phyloP scores from a whole-genome alignment of 2,888 invertebrate species.

The Chrysolina haemoptera region DNA sequence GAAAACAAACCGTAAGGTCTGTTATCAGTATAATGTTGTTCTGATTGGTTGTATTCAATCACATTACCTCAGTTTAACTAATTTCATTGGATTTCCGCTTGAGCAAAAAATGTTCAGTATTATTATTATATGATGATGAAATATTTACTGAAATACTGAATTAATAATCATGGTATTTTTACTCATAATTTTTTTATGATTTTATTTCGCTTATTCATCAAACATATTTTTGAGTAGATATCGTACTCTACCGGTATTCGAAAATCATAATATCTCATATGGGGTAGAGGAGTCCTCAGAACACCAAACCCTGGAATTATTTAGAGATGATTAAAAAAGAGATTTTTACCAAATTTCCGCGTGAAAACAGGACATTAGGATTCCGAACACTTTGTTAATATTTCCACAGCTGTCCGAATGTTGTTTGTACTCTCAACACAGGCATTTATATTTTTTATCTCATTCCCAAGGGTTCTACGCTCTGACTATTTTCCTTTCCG shows the following conservation, averaged over 20 bases:
- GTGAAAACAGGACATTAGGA: conserved; percentile 5
- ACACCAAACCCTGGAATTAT: not conserved
- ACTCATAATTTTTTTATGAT: too few species aligned
- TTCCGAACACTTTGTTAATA: conserved; percentile 5
- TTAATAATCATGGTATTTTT: too few species aligned
- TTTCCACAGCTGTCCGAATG: not conserved
- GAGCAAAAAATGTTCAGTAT: too few species aligned
- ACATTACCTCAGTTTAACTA: too few species aligned
- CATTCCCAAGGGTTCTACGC: not conserved
- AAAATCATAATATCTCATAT: not conserved
- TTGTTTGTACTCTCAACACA: not conserved
- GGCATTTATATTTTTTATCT: conserved; percentile 16
- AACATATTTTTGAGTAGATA: too few species aligned
- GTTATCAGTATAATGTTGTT: too few species aligned
- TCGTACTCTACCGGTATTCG: not conserved
- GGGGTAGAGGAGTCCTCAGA: not conserved
- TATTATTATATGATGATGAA: too few species aligned
- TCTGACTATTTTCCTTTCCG: not conserved
- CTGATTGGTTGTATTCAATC: too few species aligned
- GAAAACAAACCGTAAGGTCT: too few species aligned
- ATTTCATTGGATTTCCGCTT: too few species aligned
- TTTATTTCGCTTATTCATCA: too few species aligned
- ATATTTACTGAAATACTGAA: too few species aligned
- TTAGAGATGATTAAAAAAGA: conserved; percentile 24
- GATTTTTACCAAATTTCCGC: conserved; percentile 14